Evolutionary conservation across 64 coral and sea anemone genomes (phyloP).

Genomic region (Anthopleura sola): DNA sequence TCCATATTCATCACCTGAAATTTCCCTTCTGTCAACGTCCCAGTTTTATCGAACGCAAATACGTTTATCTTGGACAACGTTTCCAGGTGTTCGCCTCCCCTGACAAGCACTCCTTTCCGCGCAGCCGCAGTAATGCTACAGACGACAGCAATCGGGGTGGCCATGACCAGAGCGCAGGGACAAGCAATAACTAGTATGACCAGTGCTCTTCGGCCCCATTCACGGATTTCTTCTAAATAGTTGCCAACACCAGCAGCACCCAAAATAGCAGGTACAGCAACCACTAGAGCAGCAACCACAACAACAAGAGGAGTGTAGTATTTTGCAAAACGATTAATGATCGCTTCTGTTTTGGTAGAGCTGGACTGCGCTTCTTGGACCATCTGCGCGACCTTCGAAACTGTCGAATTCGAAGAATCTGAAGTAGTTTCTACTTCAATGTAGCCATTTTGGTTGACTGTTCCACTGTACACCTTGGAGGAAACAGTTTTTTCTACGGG

Average conservation of each 20-base stretch:
- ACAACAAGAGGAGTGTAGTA: slow-evolving; percentile 87
- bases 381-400: slow-evolving; percentile 73
- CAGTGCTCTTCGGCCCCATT: slow-evolving; percentile 76
- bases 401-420: slow-evolving; percentile 76
- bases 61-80: slow-evolving; percentile 44
- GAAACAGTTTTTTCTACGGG: slow-evolving; percentile 82
- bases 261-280: slow-evolving; percentile 75
- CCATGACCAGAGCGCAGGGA: slow-evolving; percentile 80
- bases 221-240: slow-evolving; percentile 57
- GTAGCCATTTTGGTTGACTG: slow-evolving; percentile 97
- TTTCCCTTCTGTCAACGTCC: slow-evolving; percentile 69
- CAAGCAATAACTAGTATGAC: slow-evolving; percentile 79
- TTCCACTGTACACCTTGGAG: slow-evolving; percentile 76
- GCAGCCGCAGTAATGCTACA: slow-evolving; percentile 74
- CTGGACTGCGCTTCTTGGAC: slow-evolving; percentile 90
- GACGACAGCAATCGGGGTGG: slow-evolving; percentile 73
- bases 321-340: slow-evolving; percentile 90
- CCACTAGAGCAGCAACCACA: slow-evolving; percentile 55
- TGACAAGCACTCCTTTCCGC: slow-evolving; percentile 63
- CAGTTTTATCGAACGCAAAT: slow-evolving; percentile 68
- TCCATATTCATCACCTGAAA: slow-evolving; percentile 93
- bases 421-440: slow-evolving; percentile 90
- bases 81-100: slow-evolving; percentile 53
- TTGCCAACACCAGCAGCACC: slow-evolving; percentile 77
- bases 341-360: slow-evolving; percentile 70